These are phyloP conservation scores for Heliconius aoede DNA, from an alignment of 2,888 invertebrate genomes.

Conservation along the genomic window DNA sequence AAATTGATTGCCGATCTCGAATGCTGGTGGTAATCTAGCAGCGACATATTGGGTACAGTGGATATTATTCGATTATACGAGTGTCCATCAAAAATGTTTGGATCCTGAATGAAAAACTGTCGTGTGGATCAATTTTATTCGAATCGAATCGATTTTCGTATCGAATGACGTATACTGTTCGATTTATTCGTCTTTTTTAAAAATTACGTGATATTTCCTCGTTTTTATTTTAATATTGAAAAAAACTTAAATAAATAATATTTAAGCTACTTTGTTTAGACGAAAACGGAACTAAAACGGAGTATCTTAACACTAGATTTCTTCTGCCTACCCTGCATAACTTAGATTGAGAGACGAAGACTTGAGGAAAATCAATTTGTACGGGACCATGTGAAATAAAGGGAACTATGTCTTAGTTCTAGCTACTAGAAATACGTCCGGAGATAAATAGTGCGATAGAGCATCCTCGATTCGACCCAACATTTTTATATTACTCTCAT, in stretches of 20 bases:
- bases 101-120: slow-evolving; percentile 16
- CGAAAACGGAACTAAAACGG: no score
- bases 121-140: not conserved
- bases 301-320: no score
- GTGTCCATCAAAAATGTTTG: slow-evolving; percentile 2
- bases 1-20: slow-evolving; percentile 15
- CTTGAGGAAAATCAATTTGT: slow-evolving; percentile 38
- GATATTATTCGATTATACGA: slow-evolving; percentile 14
- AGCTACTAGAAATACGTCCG: slow-evolving; percentile 31
- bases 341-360: no score
- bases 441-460: slow-evolving; percentile 37
- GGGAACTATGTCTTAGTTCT: slow-evolving; percentile 26
- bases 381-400: slow-evolving; percentile 38
- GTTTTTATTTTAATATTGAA: no score
- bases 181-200: not conserved
- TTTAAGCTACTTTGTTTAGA: no score
- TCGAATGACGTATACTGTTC: not conserved
- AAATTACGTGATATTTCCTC: no score
- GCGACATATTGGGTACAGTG: slow-evolving; percentile 3
- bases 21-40: not conserved
- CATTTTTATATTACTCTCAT: slow-evolving; percentile 41
- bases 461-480: slow-evolving; percentile 37
- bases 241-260: no score
- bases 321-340: no score
- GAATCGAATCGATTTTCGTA: not conserved